Base-by-base conservation (phyloP, 2,113 vertebrate species). In the Chunga burmeisteri region DNA sequence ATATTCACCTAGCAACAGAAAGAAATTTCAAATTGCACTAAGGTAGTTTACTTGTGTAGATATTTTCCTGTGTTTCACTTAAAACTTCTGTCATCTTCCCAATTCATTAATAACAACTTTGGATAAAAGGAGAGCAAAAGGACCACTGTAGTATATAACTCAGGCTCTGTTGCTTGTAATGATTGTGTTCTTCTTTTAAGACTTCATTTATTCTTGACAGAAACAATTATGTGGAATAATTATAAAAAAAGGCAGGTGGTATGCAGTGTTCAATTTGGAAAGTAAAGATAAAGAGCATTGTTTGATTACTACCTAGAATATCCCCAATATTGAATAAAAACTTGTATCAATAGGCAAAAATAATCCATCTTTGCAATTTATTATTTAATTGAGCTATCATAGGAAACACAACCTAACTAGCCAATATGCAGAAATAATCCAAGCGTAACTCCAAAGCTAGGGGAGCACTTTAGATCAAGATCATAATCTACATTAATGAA, bases 161-260 rank as follows among this genome's bases (percentile, higher is more conserved):
- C 94, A 96, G 95, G 56, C 93, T 96, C 81, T 93, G 91, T 91
- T 89, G 73, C 94, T 98, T 96, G 58, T 95, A 97, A 96, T 82
- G 86, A 97, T 88, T 93, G 56, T 89, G 86, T 96, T 98, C 86
- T 97, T 96, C 92, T 96, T 98, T 98, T 97, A 98, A 98, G 71
- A 93, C 94, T 98, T 98, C 91, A 97, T 98, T 97, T 97, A 95
- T 97, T 98, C 94, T 96, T 98, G 96, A 97, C 94, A 98, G 94
- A 98, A 97, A 97, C 85, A 98, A 97, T 97, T 97, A 97, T 78
- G 83, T 97, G 93, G 96, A 97, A 96, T 97, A 98, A 98, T 97
- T 98, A 97, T 96, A 97, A 97, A 16, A 84, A 97, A 97, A 98
- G 74, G 70, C 89, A 95, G 65, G 90, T 96, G 89, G 79, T 94